Evolutionary conservation across 2,797 vertebrate species (phyloP).

Genomic region (Coendou prehensilis): DNA sequence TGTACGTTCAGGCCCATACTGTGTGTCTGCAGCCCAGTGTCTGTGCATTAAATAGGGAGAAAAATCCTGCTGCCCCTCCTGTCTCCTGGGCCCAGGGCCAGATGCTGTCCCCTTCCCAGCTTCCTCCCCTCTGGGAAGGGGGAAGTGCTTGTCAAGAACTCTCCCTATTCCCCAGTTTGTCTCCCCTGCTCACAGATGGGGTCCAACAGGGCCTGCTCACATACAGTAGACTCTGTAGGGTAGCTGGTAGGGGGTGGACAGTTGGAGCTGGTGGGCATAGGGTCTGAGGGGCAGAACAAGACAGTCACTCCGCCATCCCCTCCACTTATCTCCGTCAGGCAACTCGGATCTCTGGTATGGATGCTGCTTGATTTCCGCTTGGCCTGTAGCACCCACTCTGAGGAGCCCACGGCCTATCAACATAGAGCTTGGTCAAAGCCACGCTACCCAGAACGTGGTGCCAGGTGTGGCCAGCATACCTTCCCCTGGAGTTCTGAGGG

Average conservation of each 20-base stretch:
- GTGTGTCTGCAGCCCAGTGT: neutral
- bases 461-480: neutral
- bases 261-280: neutral
- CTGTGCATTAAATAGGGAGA: neutral
- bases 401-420: neutral
- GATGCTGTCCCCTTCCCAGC: neutral
- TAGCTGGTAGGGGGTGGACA: neutral
- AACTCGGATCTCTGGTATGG: neutral
- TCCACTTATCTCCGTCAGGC: neutral
- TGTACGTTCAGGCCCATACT: neutral
- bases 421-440: neutral
- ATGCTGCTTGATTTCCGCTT: neutral
- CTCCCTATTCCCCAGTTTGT: neutral
- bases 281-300: neutral
- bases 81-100: neutral
- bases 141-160: neutral
- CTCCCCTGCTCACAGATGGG: neutral
- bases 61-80: neutral
- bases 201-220: neutral
- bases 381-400: neutral
- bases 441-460: neutral
- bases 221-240: neutral
- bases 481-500: neutral
- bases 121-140: neutral
- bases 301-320: neutral